A percentile compares a stretch with the other conserved stretches of the same genome.
These are phyloP conservation scores for Danionella dracula DNA, from an alignment of 2,797 vertebrate species.

Conservation along the genomic window DNA sequence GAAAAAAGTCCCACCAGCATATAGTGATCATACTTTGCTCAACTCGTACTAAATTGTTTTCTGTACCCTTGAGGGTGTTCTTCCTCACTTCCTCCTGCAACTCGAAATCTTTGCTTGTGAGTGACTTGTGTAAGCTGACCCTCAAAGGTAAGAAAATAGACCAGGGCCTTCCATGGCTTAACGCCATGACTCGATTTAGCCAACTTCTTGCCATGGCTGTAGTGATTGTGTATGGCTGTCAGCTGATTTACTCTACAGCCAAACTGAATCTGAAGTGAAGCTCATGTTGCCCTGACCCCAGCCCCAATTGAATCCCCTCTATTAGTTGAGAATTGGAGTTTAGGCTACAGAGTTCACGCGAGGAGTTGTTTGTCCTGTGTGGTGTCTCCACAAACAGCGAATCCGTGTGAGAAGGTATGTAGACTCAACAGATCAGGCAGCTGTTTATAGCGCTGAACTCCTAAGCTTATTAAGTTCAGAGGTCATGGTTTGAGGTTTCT, in stretches of 20 bases:
- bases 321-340: not conserved
- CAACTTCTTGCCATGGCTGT: not conserved
- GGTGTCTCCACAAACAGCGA: not conserved
- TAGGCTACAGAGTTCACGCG: not conserved
- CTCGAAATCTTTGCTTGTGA: not conserved
- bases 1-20: too few relatives aligned
- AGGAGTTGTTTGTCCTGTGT: not conserved
- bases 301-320: not conserved
- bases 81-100: too few relatives aligned
- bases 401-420: conserved; percentile 4
- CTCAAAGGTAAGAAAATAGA: conserved; percentile 23
- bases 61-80: too few relatives aligned
- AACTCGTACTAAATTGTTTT: too few relatives aligned
- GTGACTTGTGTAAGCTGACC: not conserved
- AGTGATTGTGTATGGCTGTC: conserved; percentile 3
- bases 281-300: not conserved
- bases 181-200: conserved; percentile 8
- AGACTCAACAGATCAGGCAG: conserved; percentile 9
- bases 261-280: conserved; percentile 8
- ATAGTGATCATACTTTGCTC: too few relatives aligned
- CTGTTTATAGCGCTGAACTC: conserved; percentile 9
- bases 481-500: not conserved
- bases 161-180: not conserved
- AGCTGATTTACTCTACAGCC: conserved; percentile 14
- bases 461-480: conserved; percentile 6